Conservation (phyloP, 2,113 vertebrate genomes). For the Aleadryas rufinucha region DNA sequence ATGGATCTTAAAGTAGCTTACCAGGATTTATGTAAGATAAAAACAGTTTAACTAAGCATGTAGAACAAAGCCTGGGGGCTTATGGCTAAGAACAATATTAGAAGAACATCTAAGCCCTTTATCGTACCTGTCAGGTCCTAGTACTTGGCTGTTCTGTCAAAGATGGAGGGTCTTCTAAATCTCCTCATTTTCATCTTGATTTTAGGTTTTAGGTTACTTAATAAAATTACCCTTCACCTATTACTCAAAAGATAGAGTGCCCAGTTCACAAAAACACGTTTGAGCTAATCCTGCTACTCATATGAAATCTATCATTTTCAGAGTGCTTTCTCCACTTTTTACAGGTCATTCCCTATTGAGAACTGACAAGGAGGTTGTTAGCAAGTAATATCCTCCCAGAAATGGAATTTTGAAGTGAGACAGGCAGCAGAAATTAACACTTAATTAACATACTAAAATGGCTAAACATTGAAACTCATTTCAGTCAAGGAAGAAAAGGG, state of each 20-base stretch:
- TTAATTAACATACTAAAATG: neutral
- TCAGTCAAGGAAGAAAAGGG: neutral
- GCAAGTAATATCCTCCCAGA: neutral
- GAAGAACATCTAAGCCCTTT: conserved; percentile 72
- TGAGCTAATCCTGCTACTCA: neutral
- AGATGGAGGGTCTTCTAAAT: conserved; percentile 55
- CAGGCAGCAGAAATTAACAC: neutral
- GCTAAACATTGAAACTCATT: neutral
- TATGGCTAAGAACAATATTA: conserved; percentile 74
- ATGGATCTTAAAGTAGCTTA: conserved; percentile 84
- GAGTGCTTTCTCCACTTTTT: neutral
- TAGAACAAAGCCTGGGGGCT: conserved; percentile 76
- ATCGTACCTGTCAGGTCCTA: conserved; percentile 76
- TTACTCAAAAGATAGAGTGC: neutral
- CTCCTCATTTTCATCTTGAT: conserved; percentile 50
- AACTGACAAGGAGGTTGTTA: neutral
- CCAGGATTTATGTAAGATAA: conserved; percentile 80
- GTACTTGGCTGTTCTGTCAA: conserved; percentile 61
- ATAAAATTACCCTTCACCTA: conserved; percentile 41
- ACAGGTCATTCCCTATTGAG: neutral
- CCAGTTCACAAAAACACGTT: neutral
- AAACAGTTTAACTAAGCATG: conserved; percentile 80
- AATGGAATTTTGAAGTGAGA: neutral
- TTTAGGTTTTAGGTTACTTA: conserved; percentile 4
- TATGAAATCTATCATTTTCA: neutral